Conservation (phyloP, 2,797 vertebrate species). For the Danio albolineatus region DNA sequence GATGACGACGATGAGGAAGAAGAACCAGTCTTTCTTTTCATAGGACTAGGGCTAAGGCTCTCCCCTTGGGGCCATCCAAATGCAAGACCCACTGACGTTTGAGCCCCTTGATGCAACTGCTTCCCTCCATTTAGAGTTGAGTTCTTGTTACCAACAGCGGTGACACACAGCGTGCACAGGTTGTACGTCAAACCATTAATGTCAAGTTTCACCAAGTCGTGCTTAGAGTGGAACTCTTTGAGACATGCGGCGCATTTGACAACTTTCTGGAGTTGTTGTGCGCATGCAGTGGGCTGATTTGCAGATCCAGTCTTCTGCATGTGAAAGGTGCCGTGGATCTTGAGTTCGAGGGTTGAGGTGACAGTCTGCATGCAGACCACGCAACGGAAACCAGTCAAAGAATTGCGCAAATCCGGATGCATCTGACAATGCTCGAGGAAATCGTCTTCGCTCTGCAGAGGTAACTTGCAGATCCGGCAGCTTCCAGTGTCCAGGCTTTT, state of each 20-base stretch:
- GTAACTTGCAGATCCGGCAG: slow-evolving; percentile 99
- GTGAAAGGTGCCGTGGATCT: slow-evolving; percentile 99
- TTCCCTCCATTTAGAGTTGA: slow-evolving; percentile 81
- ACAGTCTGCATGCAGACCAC: slow-evolving; percentile 99
- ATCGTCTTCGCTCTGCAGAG: slow-evolving; percentile 95
- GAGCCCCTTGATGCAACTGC: slow-evolving; percentile 72
- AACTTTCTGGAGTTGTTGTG: slow-evolving; percentile 85
- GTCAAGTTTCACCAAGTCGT: slow-evolving; percentile 96
- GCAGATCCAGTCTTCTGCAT: slow-evolving; percentile 96
- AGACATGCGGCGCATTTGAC: slow-evolving; percentile 98
- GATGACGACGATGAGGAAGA: slow-evolving; percentile 83
- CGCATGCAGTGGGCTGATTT: slow-evolving; percentile 78
- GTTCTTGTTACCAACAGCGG: slow-evolving; percentile 90
- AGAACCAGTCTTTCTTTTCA: slow-evolving; percentile 87
- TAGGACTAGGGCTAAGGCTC: slow-evolving; percentile 87
- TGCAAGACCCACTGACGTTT: slow-evolving; percentile 71
- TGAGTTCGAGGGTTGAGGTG: slow-evolving; percentile 97
- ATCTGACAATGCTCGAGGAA: slow-evolving; percentile 99
- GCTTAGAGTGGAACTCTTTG: slow-evolving; percentile 96
- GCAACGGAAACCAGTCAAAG: slow-evolving; percentile 96
- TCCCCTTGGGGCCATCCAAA: slow-evolving; percentile 86
- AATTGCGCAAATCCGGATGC: slow-evolving; percentile 98
- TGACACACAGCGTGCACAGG: slow-evolving; percentile 92
- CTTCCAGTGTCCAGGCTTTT: slow-evolving; percentile 98
- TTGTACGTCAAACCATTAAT: slow-evolving; percentile 97